Evolutionary conservation across 2,888 invertebrate species (phyloP).

Genomic region (Microctonus brassicae): DNA sequence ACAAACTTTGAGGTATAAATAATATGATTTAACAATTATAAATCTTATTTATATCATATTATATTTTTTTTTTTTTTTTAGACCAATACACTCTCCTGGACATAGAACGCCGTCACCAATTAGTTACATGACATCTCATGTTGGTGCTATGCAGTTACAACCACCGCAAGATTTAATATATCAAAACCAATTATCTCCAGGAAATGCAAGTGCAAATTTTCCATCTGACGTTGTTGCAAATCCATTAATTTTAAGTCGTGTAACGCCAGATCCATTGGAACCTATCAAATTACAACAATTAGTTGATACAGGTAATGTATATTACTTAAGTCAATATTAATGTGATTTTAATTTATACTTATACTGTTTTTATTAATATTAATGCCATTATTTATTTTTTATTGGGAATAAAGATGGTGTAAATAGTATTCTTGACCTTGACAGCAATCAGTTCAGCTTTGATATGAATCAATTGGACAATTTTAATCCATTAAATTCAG

Average conservation of each 20-base stretch:
- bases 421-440: constrained; percentile 62
- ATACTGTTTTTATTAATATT: too few species aligned
- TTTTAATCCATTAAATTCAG: constrained; percentile 66
- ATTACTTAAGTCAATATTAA: too few species aligned
- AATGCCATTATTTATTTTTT: not conserved
- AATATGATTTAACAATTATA: not conserved
- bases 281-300: constrained; percentile 42
- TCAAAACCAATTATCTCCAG: constrained; percentile 32
- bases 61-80: constrained; percentile 26
- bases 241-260: constrained; percentile 45
- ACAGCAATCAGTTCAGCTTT: constrained; percentile 58
- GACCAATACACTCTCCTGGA: constrained; percentile 54
- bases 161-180: constrained; percentile 42
- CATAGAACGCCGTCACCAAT: constrained; percentile 57
- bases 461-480: constrained; percentile 54
- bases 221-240: constrained; percentile 26
- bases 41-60: not conserved
- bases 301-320: constrained; percentile 46
- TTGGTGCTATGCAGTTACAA: constrained; percentile 36
- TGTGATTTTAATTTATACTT: not conserved
- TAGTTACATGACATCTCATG: constrained; percentile 51
- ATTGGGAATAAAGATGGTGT: constrained; percentile 44
- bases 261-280: constrained; percentile 41
- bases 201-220: constrained; percentile 33
- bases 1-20: not conserved